phyloP scores from a whole-genome alignment of 2,113 vertebrate genomes.

The Garra rufa region DNA sequence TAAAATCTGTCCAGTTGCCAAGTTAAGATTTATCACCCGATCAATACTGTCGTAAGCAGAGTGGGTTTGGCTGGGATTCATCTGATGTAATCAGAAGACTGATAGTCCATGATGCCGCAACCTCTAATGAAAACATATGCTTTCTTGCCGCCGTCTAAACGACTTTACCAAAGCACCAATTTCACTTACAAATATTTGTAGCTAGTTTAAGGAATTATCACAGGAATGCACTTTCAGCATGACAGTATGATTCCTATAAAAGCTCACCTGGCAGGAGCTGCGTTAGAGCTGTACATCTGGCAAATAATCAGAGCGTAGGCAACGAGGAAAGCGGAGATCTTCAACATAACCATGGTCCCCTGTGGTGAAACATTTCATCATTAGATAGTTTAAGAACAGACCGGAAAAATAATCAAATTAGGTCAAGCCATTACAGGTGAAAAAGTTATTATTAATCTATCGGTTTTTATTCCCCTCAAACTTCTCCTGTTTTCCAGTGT shows the following conservation, averaged over 20 bases:
- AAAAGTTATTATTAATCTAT: not conserved
- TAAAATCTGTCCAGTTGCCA: constrained; percentile 65
- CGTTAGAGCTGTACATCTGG: constrained; percentile 86
- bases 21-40: constrained; percentile 62
- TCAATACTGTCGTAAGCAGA: constrained; percentile 64
- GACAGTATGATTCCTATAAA: not conserved
- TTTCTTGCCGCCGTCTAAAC: constrained; percentile 26
- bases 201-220: not conserved
- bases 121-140: constrained; percentile 48
- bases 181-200: not conserved
- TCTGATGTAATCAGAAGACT: constrained; percentile 57
- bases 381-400: constrained; percentile 28
- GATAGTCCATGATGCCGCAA: constrained; percentile 41
- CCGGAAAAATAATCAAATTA: not conserved
- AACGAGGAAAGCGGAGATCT: constrained; percentile 87
- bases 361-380: constrained; percentile 55
- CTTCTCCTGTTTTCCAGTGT: not conserved
- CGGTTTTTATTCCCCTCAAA: not conserved
- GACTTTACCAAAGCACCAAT: constrained; percentile 16
- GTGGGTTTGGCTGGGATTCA: constrained; percentile 54
- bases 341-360: constrained; percentile 85
- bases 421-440: not conserved
- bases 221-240: not conserved
- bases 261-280: constrained; percentile 89
- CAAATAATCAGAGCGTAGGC: constrained; percentile 87